Conservation (phyloP, 1,140 invertebrate species). For the Geopemphigus sp. region DNA sequence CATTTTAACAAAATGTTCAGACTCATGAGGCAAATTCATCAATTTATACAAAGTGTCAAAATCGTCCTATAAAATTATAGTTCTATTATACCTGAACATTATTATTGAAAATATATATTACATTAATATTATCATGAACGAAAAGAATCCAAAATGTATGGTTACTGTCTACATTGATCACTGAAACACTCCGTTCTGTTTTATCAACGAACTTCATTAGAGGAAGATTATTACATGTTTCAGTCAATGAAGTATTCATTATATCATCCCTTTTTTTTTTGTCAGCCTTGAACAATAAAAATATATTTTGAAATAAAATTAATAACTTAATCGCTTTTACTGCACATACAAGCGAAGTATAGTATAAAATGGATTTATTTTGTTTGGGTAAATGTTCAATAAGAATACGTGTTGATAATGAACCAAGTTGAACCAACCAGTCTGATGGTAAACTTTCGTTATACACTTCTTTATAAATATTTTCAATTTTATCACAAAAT, state of each 20-base stretch:
- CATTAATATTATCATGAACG: constrained; percentile 36
- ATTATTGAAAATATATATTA: background rate
- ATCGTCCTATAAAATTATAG: background rate
- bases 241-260: background rate
- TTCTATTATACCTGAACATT: background rate
- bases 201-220: constrained; percentile 32
- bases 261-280: background rate
- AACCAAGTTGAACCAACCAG: background rate
- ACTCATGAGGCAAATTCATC: constrained; percentile 29
- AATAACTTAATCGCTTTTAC: too few relatives aligned
- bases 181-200: background rate
- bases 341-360: background rate
- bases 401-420: constrained; percentile 6
- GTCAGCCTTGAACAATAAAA: background rate
- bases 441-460: constrained; percentile 10
- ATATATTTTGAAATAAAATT: background rate
- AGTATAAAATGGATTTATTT: constrained; percentile 38
- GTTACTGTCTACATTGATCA: background rate
- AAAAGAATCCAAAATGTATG: constrained; percentile 32
- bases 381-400: constrained; percentile 32
- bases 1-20: constrained; percentile 37
- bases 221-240: background rate
- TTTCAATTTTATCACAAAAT: constrained; percentile 36
- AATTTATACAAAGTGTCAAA: constrained; percentile 1
- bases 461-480: constrained; percentile 38